Base-by-base conservation (phyloP, 2,888 invertebrate genomes). In the Plagodis pulveraria region DNA sequence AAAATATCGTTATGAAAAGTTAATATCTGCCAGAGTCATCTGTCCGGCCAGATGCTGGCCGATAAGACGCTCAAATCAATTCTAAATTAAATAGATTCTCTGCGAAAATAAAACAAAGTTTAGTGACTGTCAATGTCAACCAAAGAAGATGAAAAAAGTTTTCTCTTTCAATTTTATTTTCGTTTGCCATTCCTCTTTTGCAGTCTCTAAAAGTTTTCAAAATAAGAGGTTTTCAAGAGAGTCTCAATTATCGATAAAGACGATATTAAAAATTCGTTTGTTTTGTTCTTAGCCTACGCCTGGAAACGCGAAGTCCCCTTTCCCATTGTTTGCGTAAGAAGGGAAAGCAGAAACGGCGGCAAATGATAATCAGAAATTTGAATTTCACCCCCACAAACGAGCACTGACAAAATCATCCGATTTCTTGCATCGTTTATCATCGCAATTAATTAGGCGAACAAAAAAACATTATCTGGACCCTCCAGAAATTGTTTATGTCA, bases 261-360 rank as follows among this genome's bases (percentile, higher is more conserved):
- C 89, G 90, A 91, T 91, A 92, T 92, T 91, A 92, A 91, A 92
- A 92, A 91, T 91, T 91, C 91, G 92, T 91, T 92, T 91, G 91
- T 92, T 91, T 92, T 92, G 91, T 91, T 89, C 91, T 87, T 87
- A 81, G 86, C 82, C 80, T 81, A 83, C 84, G 88, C 87, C 79
- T 81, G 80, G 80, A 81, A 84, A 42, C 84, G 81, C 83, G 84
- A 85, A 85, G 86, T 86, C 89, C 90, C 70, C 89, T 86, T 87
- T 81, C 87, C 80, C 82, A 89, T 91, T 91, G 92, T 92, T 91
- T 92, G 89, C 86, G 74, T 78, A 80, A 80, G 85, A 81, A 86
- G 87, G 84, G 84, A 84, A 84, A 84, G 84, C 85, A 85, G 82
- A 80, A 80, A 78, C 83, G 85, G 78, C 82, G 81, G 81, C 84